A percentile compares a stretch with the other conserved stretches of the same genome.
These are phyloP conservation scores for Philotrypesis tridentata DNA, from an alignment of 1,140 invertebrate species.

Conservation along the genomic window DNA sequence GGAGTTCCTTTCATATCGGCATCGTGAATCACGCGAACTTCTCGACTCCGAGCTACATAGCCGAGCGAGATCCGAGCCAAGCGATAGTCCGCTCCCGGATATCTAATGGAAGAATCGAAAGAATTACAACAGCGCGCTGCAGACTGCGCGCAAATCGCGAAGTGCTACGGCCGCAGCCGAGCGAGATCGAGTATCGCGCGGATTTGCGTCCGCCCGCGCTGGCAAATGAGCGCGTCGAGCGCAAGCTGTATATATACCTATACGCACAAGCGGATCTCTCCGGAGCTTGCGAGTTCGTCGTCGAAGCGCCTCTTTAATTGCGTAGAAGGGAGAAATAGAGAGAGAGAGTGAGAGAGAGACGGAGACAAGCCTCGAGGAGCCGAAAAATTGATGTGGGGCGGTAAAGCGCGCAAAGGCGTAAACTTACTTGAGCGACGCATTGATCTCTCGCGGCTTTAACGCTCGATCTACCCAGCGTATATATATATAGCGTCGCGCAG, in stretches of 20 bases:
- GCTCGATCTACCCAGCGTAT: conserved; percentile 1
- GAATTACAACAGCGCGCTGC: too few relatives aligned
- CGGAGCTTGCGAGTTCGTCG: too few relatives aligned
- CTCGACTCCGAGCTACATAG: background rate
- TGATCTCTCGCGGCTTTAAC: conserved; percentile 21
- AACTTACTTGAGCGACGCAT: conserved; percentile 3
- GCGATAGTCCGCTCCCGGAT: conserved; percentile 13
- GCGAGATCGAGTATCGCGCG: too few relatives aligned
- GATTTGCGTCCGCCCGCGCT: too few relatives aligned
- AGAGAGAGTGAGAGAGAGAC: conserved; percentile 2
- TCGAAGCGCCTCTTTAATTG: background rate
- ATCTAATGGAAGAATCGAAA: background rate
- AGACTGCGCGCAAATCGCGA: too few relatives aligned
- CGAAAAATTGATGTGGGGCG: background rate
- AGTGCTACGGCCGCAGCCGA: too few relatives aligned
- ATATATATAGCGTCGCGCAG: too few relatives aligned
- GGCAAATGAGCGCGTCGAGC: too few relatives aligned
- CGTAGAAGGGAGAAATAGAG: background rate
- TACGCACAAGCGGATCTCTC: too few relatives aligned
- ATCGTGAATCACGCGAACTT: conserved; percentile 2
- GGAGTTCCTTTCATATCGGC: background rate
- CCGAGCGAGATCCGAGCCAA: background rate
- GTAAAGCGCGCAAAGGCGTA: background rate
- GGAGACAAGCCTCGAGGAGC: too few relatives aligned
- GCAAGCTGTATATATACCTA: too few relatives aligned